Evolutionary conservation across 2,888 invertebrate genomes (phyloP), one percentile per base, ranked within the genome.

Genomic region (Melitaea athalia): DNA sequence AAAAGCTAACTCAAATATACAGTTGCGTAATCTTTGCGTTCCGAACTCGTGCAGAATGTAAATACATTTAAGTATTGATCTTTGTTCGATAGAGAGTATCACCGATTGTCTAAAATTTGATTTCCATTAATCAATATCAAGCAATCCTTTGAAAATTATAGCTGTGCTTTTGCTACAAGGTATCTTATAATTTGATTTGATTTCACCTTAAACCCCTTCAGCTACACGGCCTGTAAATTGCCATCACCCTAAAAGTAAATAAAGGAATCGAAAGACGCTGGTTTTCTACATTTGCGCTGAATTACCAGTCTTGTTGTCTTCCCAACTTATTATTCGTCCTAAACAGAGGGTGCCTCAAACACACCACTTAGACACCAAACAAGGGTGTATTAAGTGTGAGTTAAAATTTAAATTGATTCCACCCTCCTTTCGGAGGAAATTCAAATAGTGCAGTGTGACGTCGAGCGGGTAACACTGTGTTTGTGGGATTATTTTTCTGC

Each of bases 321-420:
- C 85, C 79, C 82, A 88, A 90, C 91, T 90, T 91, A 90, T 90
- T 89, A 90, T 88, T 84, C 88, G 84, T 80, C 78, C 81, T 82
- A 89, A 91, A 91, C 87, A 91, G 89, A 88, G 91, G 92, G 92
- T 90, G 91, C 82, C 86, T 86, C 83, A 84, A 92, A 92, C 91
- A 92, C 89, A 91, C 92, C 92, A 92, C 92, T 92, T 92, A 92
- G 89, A 92, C 88, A 89, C 92, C 91, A 91, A 92, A 92, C 92
- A 92, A 89, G 92, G 92, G 92, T 91, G 91, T 91, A 92, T 92
- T 92, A 92, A 92, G 91, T 91, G 86, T 85, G 87, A 92, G 91
- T 92, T 92, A 92, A 92, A 92, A 92, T 92, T 92, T 92, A 92
- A 92, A 92, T 92, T 92, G 92, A 92, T 91, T 92, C 91, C 82